Evolutionary conservation across 2,888 invertebrate genomes (phyloP).

Genomic region (Abrostola triplasia): DNA sequence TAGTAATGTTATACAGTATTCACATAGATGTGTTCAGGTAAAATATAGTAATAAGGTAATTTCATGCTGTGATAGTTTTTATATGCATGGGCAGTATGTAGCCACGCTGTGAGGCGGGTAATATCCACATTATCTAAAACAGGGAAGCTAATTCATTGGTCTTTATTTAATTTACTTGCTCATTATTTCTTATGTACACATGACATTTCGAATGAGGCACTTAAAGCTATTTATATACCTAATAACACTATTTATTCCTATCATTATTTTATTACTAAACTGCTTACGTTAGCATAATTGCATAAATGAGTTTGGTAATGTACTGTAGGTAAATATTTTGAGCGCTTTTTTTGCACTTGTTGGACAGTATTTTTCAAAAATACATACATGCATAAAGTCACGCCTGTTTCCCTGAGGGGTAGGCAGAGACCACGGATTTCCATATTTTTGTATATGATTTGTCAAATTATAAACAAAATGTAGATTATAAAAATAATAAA

Average conservation of each 20-base stretch:
- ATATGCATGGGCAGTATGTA: conserved; percentile 5
- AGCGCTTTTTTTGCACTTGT: no score
- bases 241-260: not conserved
- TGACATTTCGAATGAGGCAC: not conserved
- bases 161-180: not conserved
- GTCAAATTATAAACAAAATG: no score
- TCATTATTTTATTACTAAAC: no score
- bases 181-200: not conserved
- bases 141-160: not conserved
- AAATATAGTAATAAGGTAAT: conserved; percentile 17
- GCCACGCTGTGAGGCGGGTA: conserved; percentile 28
- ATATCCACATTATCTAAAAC: conserved; percentile 14
- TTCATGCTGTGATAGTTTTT: conserved; percentile 21
- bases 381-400: no score
- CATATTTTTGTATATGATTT: no score
- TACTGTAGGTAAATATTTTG: no score
- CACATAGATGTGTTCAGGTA: not conserved
- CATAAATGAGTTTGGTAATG: no score
- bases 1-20: conserved; percentile 6
- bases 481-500: no score
- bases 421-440: no score
- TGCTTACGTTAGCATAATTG: no score
- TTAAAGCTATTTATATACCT: not conserved
- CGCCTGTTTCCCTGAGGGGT: no score
- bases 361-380: no score